Base-by-base conservation (phyloP, 2,888 invertebrate species). In the Trypoxylon attenuatum region DNA sequence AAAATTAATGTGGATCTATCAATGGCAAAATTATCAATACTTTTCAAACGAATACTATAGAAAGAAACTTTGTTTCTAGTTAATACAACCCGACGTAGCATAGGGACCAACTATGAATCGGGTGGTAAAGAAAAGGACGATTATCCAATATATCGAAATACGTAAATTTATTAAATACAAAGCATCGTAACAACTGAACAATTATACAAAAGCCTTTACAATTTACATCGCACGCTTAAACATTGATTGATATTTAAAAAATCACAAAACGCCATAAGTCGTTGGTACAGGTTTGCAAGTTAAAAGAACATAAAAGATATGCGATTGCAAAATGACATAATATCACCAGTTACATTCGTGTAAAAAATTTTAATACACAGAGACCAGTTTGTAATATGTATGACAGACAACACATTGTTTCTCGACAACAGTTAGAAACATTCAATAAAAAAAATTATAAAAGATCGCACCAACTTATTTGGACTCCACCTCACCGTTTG, bases 331-430 rank as follows among this genome's bases (percentile, higher is more conserved):
- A 39, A 55, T 39, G 46, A 54, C 54, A 59, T 51, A 60, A 75
- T 76, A 69, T 77, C 71, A 76, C 77, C 62, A 67, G 62, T 78
- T 71, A 76, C 46, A 60, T 73, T 59, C 56, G 54, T 63, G 69
- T 71, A 60, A 73, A 46, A 74, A 71, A 68, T 80, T 80, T 80
- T 76, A 80, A 82, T 82, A 81, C 71, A 71, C 73, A 73, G 74
- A 78, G 73, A 81, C 72, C 76, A 79, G 76, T 82, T 82, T 77
- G 73, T 82, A 76, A 81, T 69, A 77, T 77, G 75, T 78, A 78
- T 71, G 71, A 61, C 61, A 69, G 67, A 73, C 69, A 73, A 69
- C 63, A 71, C 69, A 66, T 78, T 78, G 75, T 78, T 77, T 78
- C 76, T 77, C 65, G 56, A 77, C 78, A 76, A 76, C 63, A 65